These are phyloP conservation scores for Phyllopteryx taeniolatus DNA, from an alignment of 2,113 vertebrate species.

Conservation along the genomic window DNA sequence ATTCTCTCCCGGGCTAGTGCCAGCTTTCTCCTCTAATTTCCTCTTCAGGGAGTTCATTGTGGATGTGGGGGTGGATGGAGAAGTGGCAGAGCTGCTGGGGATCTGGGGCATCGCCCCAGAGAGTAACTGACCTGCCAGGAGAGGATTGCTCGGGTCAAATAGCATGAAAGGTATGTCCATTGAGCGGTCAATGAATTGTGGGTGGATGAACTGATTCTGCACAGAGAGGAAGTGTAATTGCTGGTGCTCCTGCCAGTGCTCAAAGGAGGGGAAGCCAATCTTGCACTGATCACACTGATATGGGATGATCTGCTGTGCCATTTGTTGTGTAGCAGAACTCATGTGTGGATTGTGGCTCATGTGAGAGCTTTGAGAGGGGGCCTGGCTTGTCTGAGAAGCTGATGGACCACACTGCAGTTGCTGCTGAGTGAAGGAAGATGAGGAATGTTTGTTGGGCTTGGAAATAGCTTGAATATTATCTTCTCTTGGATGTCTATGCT, in stretches of 20 bases:
- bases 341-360: slow-evolving; percentile 86
- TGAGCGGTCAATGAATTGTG: slow-evolving; percentile 92
- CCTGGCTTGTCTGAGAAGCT: slow-evolving; percentile 85
- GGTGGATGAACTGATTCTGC: slow-evolving; percentile 97
- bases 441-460: slow-evolving; percentile 82
- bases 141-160: slow-evolving; percentile 95
- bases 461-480: slow-evolving; percentile 76
- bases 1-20: slow-evolving; percentile 92
- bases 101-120: slow-evolving; percentile 92
- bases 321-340: slow-evolving; percentile 83
- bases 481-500: slow-evolving; percentile 79
- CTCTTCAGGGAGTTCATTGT: slow-evolving; percentile 97
- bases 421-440: slow-evolving; percentile 82
- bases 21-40: slow-evolving; percentile 96
- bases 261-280: slow-evolving; percentile 93
- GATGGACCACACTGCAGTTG: slow-evolving; percentile 82
- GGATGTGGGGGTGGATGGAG: slow-evolving; percentile 91
- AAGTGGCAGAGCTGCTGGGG: slow-evolving; percentile 89
- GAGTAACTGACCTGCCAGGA: slow-evolving; percentile 91
- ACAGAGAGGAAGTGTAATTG: slow-evolving; percentile 97
- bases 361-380: slow-evolving; percentile 85
- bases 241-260: slow-evolving; percentile 99
- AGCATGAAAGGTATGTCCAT: slow-evolving; percentile 98
- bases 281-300: slow-evolving; percentile 99
- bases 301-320: slow-evolving; percentile 92